Base-by-base conservation (phyloP, 2,113 vertebrate species). In the Hippocampus mohnikei region DNA sequence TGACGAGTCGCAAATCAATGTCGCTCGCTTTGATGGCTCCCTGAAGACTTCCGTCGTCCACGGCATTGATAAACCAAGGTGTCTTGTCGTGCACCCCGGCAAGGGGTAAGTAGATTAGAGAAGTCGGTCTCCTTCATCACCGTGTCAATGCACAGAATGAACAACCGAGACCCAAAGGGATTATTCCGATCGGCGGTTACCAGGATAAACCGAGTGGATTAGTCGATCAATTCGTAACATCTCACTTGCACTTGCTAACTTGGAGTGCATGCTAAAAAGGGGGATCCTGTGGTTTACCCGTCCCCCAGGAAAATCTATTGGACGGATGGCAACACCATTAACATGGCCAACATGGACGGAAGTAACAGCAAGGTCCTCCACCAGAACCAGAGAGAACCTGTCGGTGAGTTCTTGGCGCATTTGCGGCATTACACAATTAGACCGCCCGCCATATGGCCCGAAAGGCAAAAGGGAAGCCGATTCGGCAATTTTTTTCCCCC, bases 1-100 rank as follows among this genome's bases (percentile, higher is more conserved):
- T 82, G 96, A 99, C 81, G 96, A 98, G 94, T 96, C 96, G 0
- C 97, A 99, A 90, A 97, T 98, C 91, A 99, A 98, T 50, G 96
- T 96, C 83, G 97, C 96, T 69, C 94, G 93, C 79, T 93, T 99
- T 83, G 96, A 99, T 61, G 97, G 97, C 20, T 98, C 97, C 84
- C 93, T 99, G 85, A 98, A 98, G 94, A 98, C 96, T 55, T 97
- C 97, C 73, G 93, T 99, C 90, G 95, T 99, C 87, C 95, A 98
- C 6, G 97, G 97, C 83, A 97, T 99, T 0, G 97, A 99, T 91
- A 98, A 96, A 73, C 96, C 96, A 37, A 95, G 96, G 80, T 97
- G 95, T 84, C 93, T 99, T 80, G 93, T 96, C 60, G 92, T 96
- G 89, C 95, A 99, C 71, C 97, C 97, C 83, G 92, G 94, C 44